Conservation (phyloP, 2,113 vertebrate species). For the Felis chaus region DNA sequence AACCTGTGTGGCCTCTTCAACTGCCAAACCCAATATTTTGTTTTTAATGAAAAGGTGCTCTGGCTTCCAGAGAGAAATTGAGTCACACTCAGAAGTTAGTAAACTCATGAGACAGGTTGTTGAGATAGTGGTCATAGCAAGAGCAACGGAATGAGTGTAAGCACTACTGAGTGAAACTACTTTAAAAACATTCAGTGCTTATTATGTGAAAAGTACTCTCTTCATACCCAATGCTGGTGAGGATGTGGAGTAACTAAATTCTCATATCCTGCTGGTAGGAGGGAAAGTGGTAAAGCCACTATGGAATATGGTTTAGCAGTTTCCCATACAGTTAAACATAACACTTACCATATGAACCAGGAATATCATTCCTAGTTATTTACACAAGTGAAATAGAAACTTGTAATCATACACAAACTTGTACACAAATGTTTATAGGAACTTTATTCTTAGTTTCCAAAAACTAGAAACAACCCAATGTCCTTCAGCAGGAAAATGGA, state of each 20-base stretch:
- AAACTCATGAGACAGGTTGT: not conserved
- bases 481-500: not conserved
- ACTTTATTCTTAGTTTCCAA: not conserved
- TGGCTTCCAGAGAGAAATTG: constrained; percentile 22
- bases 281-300: not conserved
- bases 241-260: not conserved
- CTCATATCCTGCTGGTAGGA: not conserved
- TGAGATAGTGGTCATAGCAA: not conserved
- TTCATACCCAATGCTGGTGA: not conserved
- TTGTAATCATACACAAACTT: not conserved
- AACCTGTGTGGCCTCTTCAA: constrained; percentile 1
- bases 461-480: not conserved
- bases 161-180: not conserved
- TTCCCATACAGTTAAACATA: not conserved
- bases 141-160: not conserved
- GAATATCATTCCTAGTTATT: not conserved
- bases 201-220: not conserved
- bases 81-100: not conserved
- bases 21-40: constrained; percentile 49
- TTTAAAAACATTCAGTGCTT: not conserved
- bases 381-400: not conserved
- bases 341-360: not conserved
- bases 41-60: not conserved
- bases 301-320: not conserved
- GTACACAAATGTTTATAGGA: not conserved